phyloP scores from a whole-genome alignment of 2,888 invertebrate species.

The Ephialtes manifestator region DNA sequence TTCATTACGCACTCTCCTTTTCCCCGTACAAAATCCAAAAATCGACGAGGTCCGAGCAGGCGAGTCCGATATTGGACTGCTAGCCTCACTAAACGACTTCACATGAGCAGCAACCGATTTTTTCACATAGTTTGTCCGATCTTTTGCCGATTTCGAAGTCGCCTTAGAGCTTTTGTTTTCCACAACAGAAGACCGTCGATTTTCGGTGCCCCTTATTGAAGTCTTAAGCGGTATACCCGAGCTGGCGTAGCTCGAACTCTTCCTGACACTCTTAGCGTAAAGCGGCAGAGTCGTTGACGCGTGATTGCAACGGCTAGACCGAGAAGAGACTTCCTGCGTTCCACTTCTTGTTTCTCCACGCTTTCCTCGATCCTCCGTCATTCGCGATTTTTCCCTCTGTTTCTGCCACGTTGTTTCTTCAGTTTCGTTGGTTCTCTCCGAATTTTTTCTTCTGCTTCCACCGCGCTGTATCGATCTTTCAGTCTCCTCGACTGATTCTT shows the following conservation, averaged over 20 bases:
- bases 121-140: slow-evolving; percentile 76
- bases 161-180: slow-evolving; percentile 49
- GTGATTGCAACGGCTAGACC: slow-evolving; percentile 44
- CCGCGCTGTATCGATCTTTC: slow-evolving; percentile 45
- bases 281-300: slow-evolving; percentile 80
- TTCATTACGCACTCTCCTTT: slow-evolving; percentile 74
- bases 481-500: slow-evolving; percentile 32
- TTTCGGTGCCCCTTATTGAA: slow-evolving; percentile 62
- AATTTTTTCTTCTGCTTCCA: slow-evolving; percentile 27
- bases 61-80: slow-evolving; percentile 72
- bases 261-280: slow-evolving; percentile 77
- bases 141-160: slow-evolving; percentile 74
- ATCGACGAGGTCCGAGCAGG: slow-evolving; percentile 79
- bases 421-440: neutral
- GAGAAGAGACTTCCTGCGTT: slow-evolving; percentile 52
- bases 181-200: slow-evolving; percentile 51
- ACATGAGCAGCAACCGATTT: slow-evolving; percentile 74
- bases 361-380: slow-evolving; percentile 52
- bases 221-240: slow-evolving; percentile 75
- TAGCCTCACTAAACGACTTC: slow-evolving; percentile 75
- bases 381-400: slow-evolving; percentile 50
- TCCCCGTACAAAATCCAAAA: slow-evolving; percentile 83
- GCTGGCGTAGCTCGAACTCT: slow-evolving; percentile 72
- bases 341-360: slow-evolving; percentile 39
- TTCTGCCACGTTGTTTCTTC: slow-evolving; percentile 36